Evolutionary conservation across 2,113 vertebrate genomes (phyloP), one percentile per base, ranked within the genome.

Genomic region (Rhegmatorhina hoffmannsi): DNA sequence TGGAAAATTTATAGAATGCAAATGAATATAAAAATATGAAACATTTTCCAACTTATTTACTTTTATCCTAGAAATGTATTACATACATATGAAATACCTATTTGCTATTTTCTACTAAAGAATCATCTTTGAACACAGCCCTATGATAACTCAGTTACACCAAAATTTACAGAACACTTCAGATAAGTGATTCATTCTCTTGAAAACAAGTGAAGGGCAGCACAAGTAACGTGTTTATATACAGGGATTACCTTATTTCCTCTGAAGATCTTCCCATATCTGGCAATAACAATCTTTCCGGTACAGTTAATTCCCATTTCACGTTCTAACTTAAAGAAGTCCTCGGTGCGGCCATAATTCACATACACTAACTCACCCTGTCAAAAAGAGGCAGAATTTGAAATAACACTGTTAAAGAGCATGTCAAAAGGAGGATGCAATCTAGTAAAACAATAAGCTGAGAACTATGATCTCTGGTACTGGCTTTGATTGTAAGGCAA

Each of bases 211-310:
- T 46, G 40, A 95, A 90, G 31, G 19, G 75, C 25, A 74, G 33
- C 29, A 67, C 9, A 72, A 68, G 20, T 33, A 83, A 49, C 4
- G 33, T 21, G 78, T 64, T 72, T 62, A 34, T 6, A 33, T 3
- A 36, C 16, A 68, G 10, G 6, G 58, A 87, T 93, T 97, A 99
- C 99, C 98, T 99, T 99, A 94, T 99, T 99, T 90, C 99, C 99
- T 98, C 99, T 97, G 97, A 99, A 99, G 96, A 99, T 98, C 97
- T 98, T 99, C 34, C 99, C 99, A 23, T 99, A 99, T 98, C 99
- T 98, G 92, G 98, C 99, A 62, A 99, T 99, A n/a, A 98, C 98
- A 94, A 99, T 99, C 96, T 98, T 99, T 43, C 98, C 99, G 24
- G 98, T 98, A 25, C 98, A 99, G 94, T 97, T 98, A 94, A 99